phyloP scores from a whole-genome alignment of 2,113 vertebrate genomes.

The Cyprinus carpio region DNA sequence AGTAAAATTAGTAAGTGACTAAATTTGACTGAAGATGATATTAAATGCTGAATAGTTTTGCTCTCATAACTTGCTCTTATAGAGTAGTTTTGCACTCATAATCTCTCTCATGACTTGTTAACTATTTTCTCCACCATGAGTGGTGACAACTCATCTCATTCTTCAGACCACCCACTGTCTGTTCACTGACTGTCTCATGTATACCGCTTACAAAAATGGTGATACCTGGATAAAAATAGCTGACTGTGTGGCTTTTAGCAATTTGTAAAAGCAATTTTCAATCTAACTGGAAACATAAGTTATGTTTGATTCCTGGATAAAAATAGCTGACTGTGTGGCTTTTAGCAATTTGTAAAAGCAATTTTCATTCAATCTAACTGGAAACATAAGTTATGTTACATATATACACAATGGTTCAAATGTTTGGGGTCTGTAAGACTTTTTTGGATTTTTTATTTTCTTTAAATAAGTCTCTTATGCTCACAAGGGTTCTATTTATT shows the following conservation, averaged over 20 bases:
- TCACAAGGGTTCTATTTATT: no score
- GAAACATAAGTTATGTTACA: neutral
- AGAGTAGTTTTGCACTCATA: no score
- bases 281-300: neutral
- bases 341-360: neutral
- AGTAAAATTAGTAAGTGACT: neutral
- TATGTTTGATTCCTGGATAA: neutral
- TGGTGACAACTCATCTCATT: neutral
- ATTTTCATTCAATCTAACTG: neutral
- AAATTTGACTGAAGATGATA: neutral
- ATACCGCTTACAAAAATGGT: neutral
- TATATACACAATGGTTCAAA: no score
- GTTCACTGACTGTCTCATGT: neutral
- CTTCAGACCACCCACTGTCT: neutral
- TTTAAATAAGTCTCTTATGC: no score
- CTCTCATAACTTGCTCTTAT: no score
- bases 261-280: neutral
- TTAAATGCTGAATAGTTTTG: neutral
- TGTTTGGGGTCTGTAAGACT: no score
- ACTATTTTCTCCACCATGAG: neutral
- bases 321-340: neutral
- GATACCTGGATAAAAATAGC: conserved; percentile 2
- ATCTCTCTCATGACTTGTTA: neutral
- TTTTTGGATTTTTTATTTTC: no score
- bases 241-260: neutral